Percentiles rank a stretch among this genome's conserved stretches.
phyloP scores from a whole-genome alignment of 2,113 vertebrate species.

The Mus pahari region DNA sequence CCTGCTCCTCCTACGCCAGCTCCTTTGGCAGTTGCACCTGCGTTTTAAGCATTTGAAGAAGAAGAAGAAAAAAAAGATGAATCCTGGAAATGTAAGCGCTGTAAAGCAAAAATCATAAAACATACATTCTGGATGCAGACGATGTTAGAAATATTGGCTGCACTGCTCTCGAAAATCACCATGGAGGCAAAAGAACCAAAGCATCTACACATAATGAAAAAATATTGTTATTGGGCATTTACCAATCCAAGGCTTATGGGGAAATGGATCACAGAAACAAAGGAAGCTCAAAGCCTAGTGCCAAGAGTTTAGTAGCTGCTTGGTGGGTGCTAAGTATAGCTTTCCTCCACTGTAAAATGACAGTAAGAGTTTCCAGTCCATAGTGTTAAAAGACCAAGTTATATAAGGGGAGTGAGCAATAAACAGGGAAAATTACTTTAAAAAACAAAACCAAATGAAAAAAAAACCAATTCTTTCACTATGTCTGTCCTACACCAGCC shows the following conservation, averaged over 20 bases:
- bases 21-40: conserved; percentile 96
- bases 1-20: conserved; percentile 87
- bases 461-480: no score
- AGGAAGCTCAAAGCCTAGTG: neutral
- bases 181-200: neutral
- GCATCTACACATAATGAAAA: no score
- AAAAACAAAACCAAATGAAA: neutral
- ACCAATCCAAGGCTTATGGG: neutral
- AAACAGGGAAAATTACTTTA: neutral
- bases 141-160: neutral
- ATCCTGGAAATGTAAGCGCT: conserved; percentile 20
- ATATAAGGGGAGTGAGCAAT: neutral
- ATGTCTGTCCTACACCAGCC: no score
- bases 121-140: neutral
- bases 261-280: neutral
- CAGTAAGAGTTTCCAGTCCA: neutral
- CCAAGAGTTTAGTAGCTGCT: neutral
- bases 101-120: conserved; percentile 5
- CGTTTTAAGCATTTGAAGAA: conserved; percentile 65
- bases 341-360: neutral
- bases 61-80: neutral
- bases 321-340: neutral
- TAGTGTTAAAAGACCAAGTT: neutral
- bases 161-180: neutral
- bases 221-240: neutral